Percentiles rank a stretch among this genome's conserved stretches.
Conservation (phyloP, 2,113 vertebrate genomes). For the Megaceryle maxima region DNA sequence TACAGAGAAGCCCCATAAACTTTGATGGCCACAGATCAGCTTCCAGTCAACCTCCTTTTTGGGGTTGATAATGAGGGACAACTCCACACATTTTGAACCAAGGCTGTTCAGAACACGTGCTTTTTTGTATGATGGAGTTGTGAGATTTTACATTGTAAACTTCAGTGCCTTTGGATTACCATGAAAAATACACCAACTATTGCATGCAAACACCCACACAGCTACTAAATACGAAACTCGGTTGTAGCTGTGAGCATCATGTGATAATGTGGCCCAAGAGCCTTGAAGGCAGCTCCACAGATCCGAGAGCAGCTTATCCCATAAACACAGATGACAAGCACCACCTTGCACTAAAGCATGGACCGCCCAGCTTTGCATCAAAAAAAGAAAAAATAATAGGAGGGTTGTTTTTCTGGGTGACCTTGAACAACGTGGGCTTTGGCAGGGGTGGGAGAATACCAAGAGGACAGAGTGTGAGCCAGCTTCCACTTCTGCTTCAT, state of each 20-base stretch:
- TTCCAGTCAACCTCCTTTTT: neutral
- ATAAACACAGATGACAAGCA: neutral
- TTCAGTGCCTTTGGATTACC: neutral
- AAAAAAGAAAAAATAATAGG: neutral
- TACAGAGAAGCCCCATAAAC: neutral
- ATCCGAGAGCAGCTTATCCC: neutral
- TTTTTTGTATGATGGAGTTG: neutral
- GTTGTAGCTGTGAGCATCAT: neutral
- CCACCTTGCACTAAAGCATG: neutral
- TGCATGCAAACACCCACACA: neutral
- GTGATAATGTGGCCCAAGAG: neutral
- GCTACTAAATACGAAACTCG: neutral
- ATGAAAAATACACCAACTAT: neutral
- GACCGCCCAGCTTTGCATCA: neutral
- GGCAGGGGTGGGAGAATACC: neutral
- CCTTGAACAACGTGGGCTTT: neutral
- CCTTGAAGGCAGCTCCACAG: neutral
- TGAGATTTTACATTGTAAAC: neutral
- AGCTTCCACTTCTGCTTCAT: constrained; percentile 5
- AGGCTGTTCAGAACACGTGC: neutral
- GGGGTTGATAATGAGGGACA: neutral
- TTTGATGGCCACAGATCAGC: neutral
- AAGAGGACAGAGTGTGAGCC: neutral
- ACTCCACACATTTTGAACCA: neutral
- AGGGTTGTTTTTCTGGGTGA: neutral